Conservation (phyloP, 2,797 vertebrate genomes). For the Cyprinodon diabolis region DNA sequence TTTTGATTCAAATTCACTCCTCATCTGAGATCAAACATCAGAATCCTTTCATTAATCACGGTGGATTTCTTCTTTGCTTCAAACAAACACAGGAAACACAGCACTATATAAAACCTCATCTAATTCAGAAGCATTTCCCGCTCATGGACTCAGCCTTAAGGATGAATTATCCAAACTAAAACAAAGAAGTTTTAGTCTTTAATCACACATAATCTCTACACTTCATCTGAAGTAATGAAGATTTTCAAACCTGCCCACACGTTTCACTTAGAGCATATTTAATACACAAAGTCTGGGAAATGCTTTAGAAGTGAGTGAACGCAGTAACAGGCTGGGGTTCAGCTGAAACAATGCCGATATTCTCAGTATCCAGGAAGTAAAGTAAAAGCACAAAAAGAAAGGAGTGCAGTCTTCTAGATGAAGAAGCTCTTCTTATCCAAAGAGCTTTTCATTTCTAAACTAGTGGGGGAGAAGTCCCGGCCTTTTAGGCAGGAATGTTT, state of each 20-base stretch:
- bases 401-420: too few species aligned
- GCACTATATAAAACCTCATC: conserved; percentile 13
- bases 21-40: background rate
- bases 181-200: conserved; percentile 17
- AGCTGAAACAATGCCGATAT: background rate
- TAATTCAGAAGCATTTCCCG: conserved; percentile 32
- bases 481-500: too few species aligned
- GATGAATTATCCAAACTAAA: conserved; percentile 32
- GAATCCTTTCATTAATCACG: background rate
- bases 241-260: background rate
- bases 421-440: too few species aligned
- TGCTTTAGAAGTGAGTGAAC: conserved; percentile 2
- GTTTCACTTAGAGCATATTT: conserved; percentile 15
- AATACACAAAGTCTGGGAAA: conserved; percentile 5
- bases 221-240: conserved; percentile 12
- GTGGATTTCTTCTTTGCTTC: background rate
- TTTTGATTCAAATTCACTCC: background rate
- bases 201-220: conserved; percentile 20
- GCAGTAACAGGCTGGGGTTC: background rate
- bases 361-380: too few species aligned
- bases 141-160: conserved; percentile 15
- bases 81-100: conserved; percentile 18
- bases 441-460: too few species aligned
- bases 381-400: too few species aligned
- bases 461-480: too few species aligned